Conservation (phyloP, 2,113 vertebrate genomes). For the Melanocharis versteri region DNA sequence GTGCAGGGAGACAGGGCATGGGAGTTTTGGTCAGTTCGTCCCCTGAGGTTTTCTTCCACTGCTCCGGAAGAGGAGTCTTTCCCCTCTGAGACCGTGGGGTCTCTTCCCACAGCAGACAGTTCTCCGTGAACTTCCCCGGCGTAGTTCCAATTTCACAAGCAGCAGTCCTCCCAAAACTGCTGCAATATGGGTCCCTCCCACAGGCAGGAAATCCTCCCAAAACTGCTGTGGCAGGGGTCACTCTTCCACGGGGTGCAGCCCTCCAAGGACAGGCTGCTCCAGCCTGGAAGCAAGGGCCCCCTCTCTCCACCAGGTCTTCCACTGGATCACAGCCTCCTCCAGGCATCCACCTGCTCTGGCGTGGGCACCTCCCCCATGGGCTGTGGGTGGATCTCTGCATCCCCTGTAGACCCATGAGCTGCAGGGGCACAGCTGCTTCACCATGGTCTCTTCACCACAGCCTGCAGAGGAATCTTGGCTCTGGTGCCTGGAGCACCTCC, state of each 20-base stretch:
- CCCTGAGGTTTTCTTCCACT: rapidly evolving
- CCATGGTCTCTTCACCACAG: neutral
- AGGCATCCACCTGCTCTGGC: neutral
- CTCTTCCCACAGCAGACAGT: neutral
- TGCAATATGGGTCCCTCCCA: neutral
- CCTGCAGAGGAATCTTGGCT: neutral
- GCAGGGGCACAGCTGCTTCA: neutral
- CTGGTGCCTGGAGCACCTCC: neutral
- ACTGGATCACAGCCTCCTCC: neutral
- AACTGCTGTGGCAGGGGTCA: neutral
- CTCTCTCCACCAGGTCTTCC: neutral
- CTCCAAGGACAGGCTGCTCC: neutral
- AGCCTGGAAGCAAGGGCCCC: neutral
- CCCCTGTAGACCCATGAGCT: neutral
- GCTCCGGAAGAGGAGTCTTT: neutral
- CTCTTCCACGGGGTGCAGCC: neutral
- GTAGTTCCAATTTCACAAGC: neutral
- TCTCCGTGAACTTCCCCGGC: neutral
- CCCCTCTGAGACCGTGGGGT: neutral
- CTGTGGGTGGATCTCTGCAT: neutral
- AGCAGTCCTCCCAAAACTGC: neutral
- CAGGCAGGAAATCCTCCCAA: neutral
- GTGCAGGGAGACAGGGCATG: neutral
- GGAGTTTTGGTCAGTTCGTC: too few relatives aligned
- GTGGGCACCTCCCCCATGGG: neutral